Conservation (phyloP, 2,113 vertebrate genomes). For the Brienomyrus longianalis region DNA sequence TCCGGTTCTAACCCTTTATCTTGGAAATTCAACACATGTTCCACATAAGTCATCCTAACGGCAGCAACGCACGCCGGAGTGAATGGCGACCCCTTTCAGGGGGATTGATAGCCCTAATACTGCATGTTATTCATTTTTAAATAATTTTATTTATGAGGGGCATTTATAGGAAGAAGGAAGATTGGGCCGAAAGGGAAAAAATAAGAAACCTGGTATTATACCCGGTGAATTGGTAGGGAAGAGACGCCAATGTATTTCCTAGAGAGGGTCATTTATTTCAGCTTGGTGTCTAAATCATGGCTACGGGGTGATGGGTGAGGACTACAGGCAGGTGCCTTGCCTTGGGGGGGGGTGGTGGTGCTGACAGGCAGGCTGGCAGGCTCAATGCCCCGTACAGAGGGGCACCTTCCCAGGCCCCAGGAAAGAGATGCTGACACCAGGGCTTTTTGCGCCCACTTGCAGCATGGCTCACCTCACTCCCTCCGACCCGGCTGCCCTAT, state of each 20-base stretch:
- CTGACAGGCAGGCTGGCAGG: constrained; percentile 26
- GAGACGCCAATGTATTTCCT: neutral
- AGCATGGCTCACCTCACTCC: constrained; percentile 20
- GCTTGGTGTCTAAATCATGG: neutral
- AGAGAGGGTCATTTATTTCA: constrained; percentile 1
- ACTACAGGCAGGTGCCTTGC: neutral
- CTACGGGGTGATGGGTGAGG: neutral
- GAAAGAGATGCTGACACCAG: constrained; percentile 40
- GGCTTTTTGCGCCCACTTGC: neutral
- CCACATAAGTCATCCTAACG: constrained; percentile 41
- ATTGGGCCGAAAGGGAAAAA: constrained; percentile 14
- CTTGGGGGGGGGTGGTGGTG: neutral
- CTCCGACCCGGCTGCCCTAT: neutral
- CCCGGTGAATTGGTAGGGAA: constrained; percentile 16
- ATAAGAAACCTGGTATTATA: constrained; percentile 12
- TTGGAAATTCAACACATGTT: constrained; percentile 44
- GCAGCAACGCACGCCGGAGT: constrained; percentile 33
- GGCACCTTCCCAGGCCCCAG: constrained; percentile 35
- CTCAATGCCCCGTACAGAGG: constrained; percentile 13
- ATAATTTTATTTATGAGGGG: constrained; percentile 47
- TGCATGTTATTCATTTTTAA: constrained; percentile 47
- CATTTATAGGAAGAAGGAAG: constrained; percentile 37
- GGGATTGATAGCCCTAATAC: constrained; percentile 42
- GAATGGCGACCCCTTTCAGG: constrained; percentile 35
- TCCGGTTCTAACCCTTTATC: constrained; percentile 36